Evolutionary conservation across 1,140 invertebrate genomes (phyloP).

Genomic region (Eriocheir sinensis): DNA sequence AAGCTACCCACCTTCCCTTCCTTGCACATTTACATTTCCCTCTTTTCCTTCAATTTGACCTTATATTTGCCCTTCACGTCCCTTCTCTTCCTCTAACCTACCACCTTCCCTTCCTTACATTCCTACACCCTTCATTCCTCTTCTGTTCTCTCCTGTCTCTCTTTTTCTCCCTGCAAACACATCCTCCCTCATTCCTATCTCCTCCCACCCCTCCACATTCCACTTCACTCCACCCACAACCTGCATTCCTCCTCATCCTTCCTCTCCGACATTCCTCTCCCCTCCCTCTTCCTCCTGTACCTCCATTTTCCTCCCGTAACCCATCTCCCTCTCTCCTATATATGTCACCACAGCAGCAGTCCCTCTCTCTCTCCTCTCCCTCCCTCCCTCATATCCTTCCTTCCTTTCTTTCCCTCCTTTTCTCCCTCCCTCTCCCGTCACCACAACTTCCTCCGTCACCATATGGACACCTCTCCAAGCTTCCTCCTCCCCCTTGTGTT

Average conservation of each 20-base stretch:
- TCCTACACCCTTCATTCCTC: background rate
- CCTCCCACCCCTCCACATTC: background rate
- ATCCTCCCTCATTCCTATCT: background rate
- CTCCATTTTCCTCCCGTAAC: background rate
- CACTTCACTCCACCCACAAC: background rate
- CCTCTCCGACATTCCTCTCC: background rate
- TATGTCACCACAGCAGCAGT: too few species aligned
- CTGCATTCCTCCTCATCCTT: background rate
- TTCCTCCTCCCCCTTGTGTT: background rate
- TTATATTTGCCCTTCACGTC: background rate
- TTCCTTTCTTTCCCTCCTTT: background rate
- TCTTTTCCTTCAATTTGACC: too few species aligned
- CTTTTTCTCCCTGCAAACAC: background rate
- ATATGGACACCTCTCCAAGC: background rate
- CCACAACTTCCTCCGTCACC: background rate
- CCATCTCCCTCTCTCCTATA: background rate
- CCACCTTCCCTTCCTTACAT: background rate
- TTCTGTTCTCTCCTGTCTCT: too few species aligned
- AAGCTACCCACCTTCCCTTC: too few species aligned
- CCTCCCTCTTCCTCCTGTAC: background rate
- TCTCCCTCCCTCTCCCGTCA: background rate
- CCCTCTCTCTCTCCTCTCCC: background rate
- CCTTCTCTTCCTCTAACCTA: too few species aligned
- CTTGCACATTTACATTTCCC: too few species aligned
- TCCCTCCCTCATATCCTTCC: background rate